phyloP scores from a whole-genome alignment of 2,113 vertebrate genomes.

The Dryoscopus gambensis region DNA sequence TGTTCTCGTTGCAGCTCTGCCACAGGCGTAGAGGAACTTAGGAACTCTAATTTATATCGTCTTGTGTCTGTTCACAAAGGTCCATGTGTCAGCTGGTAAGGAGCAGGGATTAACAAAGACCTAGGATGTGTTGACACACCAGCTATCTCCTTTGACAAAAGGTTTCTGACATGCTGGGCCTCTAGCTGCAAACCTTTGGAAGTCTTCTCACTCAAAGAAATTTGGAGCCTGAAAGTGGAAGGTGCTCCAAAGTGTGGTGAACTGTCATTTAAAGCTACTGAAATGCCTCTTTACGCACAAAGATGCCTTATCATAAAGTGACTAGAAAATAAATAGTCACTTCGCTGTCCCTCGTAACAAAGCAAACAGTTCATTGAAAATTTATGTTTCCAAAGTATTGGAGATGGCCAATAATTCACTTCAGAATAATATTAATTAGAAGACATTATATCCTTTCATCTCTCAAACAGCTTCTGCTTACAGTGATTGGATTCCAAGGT shows the following conservation, averaged over 20 bases:
- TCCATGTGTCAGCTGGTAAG: not conserved
- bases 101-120: not conserved
- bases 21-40: not conserved
- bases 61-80: not conserved
- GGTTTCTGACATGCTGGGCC: not conserved
- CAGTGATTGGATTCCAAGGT: not conserved
- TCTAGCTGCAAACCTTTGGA: not conserved
- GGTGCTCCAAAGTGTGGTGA: not conserved
- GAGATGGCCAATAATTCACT: constrained; percentile 1
- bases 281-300: not conserved
- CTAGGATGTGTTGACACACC: not conserved
- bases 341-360: not conserved
- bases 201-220: not conserved
- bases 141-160: not conserved
- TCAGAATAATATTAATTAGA: constrained; percentile 18
- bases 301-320: not conserved
- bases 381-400: not conserved
- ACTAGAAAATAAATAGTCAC: not conserved
- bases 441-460: constrained; percentile 9
- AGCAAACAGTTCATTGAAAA: not conserved
- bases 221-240: not conserved
- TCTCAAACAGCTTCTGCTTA: not conserved
- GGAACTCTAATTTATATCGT: not conserved
- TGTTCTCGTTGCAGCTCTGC: not conserved
- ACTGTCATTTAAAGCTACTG: not conserved